Conservation (phyloP, 2,797 vertebrate genomes). For the Gallirallus australis region DNA sequence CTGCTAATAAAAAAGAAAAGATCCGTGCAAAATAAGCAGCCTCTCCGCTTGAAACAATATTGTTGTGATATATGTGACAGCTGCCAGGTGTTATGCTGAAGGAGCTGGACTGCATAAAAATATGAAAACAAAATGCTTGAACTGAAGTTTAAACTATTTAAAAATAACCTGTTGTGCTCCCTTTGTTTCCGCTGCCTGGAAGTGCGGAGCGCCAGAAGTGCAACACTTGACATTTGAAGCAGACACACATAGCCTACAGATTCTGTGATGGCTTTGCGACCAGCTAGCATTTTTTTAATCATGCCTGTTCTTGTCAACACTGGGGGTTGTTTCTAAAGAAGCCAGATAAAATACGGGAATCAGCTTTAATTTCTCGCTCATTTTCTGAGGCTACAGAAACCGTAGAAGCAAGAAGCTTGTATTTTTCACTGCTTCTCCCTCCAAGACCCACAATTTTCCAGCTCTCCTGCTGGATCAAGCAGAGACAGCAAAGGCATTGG, state of each 20-base stretch:
- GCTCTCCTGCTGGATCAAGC: neutral
- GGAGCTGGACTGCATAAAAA: constrained; percentile 48
- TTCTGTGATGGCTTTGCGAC: constrained; percentile 31
- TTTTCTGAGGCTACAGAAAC: constrained; percentile 3
- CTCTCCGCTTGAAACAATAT: constrained; percentile 28
- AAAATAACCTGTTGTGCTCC: constrained; percentile 69
- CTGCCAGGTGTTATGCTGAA: constrained; percentile 60
- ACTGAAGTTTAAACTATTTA: constrained; percentile 61
- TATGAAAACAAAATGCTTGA: constrained; percentile 66
- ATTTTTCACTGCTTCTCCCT: neutral
- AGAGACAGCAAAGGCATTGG: neutral
- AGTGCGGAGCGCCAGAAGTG: constrained; percentile 42
- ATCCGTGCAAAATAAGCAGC: constrained; percentile 31
- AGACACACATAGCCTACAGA: constrained; percentile 37
- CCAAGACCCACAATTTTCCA: neutral
- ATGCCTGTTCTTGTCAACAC: constrained; percentile 21
- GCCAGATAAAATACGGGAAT: neutral
- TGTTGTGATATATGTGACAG: constrained; percentile 55
- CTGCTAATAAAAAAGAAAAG: constrained; percentile 17
- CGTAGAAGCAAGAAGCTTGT: neutral
- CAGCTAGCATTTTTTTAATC: constrained; percentile 34
- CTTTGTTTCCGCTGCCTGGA: constrained; percentile 55
- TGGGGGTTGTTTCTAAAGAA: constrained; percentile 40
- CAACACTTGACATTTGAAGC: constrained; percentile 57
- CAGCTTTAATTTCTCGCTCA: constrained; percentile 1